A percentile compares a stretch with the other conserved stretches of the same genome.
phyloP scores from a whole-genome alignment of 1,140 invertebrate species.

The Scaptomyza hsui region DNA sequence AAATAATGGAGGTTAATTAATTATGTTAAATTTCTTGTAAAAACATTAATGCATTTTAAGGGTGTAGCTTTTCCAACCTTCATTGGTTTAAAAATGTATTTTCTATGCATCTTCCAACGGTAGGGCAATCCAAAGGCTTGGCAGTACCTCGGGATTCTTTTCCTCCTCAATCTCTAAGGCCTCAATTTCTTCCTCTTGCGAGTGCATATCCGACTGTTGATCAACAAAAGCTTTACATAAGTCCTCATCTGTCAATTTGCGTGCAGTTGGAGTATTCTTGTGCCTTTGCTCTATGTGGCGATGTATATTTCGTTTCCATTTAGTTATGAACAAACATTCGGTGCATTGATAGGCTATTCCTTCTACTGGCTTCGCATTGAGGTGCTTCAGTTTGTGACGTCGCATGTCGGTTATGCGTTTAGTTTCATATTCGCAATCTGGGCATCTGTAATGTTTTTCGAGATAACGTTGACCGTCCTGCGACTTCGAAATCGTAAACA shows the following conservation, averaged over 20 bases:
- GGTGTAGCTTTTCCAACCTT: no score
- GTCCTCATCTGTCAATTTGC: not conserved
- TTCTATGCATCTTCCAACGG: not conserved
- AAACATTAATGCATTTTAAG: not conserved
- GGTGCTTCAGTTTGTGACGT: conserved; percentile 13
- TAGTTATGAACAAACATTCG: conserved; percentile 26
- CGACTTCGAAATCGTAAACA: not conserved
- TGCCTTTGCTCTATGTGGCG: conserved; percentile 28
- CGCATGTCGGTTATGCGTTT: conserved; percentile 30
- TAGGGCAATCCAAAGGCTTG: conserved; percentile 13
- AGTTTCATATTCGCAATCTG: conserved; percentile 24
- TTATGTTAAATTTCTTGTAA: not conserved
- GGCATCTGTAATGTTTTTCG: conserved; percentile 14
- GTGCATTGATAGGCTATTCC: conserved; percentile 25
- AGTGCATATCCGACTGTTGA: not conserved
- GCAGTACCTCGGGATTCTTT: not conserved
- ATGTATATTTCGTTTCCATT: conserved; percentile 35
- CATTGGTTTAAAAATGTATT: not conserved
- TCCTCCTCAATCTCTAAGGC: not conserved
- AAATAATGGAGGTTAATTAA: not conserved
- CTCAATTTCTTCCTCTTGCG: not conserved
- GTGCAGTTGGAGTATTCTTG: not conserved
- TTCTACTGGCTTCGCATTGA: conserved; percentile 6
- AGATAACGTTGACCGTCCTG: not conserved
- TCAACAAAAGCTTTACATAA: conserved; percentile 1